Evolutionary conservation across 2,888 invertebrate species (phyloP).

Genomic region (Cerastis leucographa): DNA sequence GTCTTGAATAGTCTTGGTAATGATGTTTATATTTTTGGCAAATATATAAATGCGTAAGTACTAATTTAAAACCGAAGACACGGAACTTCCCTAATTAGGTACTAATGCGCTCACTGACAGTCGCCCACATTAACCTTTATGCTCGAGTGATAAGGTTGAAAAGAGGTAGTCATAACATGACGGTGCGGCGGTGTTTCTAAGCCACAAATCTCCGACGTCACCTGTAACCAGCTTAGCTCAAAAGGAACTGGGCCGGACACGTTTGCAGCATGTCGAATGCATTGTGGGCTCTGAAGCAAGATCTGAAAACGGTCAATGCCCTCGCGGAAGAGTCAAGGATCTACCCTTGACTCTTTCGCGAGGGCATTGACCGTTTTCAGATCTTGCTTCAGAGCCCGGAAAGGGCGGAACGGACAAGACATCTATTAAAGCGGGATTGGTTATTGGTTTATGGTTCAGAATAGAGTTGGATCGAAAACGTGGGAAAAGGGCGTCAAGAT

Average conservation of each 20-base stretch:
- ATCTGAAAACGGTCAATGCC: not conserved
- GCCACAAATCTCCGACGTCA: not conserved
- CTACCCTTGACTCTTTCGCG: no score
- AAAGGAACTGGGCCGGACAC: not conserved
- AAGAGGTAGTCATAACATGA: not conserved
- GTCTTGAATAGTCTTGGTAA: constrained; percentile 30
- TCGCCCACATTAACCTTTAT: no score
- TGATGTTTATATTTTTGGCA: constrained; percentile 13
- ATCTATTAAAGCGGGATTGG: not conserved
- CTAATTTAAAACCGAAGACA: not conserved
- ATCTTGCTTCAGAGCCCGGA: not conserved
- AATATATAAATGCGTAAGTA: not conserved
- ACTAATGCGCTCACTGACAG: not conserved
- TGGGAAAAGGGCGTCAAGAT: not conserved
- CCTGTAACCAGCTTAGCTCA: not conserved
- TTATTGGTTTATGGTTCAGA: no score
- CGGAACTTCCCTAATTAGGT: not conserved
- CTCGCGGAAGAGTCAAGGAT: no score
- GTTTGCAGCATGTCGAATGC: not conserved
- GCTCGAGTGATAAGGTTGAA: no score
- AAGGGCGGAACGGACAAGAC: not conserved
- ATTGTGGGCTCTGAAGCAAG: not conserved
- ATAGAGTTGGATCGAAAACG: not conserved
- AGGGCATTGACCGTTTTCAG: not conserved
- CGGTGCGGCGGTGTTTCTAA: not conserved